Conservation (phyloP, 2,888 invertebrate species). For the Syritta pipiens region DNA sequence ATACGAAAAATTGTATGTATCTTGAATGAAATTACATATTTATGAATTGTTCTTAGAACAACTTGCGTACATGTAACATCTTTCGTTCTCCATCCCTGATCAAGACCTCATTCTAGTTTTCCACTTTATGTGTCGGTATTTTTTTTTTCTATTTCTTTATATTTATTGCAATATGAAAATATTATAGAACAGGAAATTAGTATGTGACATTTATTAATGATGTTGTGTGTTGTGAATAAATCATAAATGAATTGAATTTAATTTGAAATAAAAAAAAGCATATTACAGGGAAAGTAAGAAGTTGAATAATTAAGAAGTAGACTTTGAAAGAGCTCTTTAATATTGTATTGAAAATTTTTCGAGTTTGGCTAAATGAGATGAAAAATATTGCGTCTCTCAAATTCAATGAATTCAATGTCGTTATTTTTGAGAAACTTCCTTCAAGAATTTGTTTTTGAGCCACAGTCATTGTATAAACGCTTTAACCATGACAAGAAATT, state of each 20-base stretch:
- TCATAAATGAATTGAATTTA: too few species aligned
- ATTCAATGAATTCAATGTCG: too few species aligned
- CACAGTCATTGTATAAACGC: too few species aligned
- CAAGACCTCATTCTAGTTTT: not conserved
- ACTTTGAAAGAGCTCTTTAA: too few species aligned
- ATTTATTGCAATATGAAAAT: constrained; percentile 3
- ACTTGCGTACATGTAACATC: not conserved
- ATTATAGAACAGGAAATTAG: not conserved
- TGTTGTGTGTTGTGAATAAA: not conserved
- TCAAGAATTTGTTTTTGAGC: too few species aligned
- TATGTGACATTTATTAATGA: constrained; percentile 12
- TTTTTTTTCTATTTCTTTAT: too few species aligned
- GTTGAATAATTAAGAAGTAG: too few species aligned
- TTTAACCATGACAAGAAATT: too few species aligned
- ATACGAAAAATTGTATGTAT: not conserved
- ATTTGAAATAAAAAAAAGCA: not conserved
- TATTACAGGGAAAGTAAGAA: not conserved
- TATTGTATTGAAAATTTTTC: too few species aligned
- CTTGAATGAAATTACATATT: constrained; percentile 21
- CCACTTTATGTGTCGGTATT: not conserved
- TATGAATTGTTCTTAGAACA: constrained; percentile 19
- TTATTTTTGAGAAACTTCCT: too few species aligned
- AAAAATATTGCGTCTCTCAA: too few species aligned
- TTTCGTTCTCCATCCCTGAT: not conserved
- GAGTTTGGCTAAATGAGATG: too few species aligned